These are phyloP conservation scores for Octopus sinensis DNA, from an alignment of 1,140 invertebrate genomes.

Conservation along the genomic window DNA sequence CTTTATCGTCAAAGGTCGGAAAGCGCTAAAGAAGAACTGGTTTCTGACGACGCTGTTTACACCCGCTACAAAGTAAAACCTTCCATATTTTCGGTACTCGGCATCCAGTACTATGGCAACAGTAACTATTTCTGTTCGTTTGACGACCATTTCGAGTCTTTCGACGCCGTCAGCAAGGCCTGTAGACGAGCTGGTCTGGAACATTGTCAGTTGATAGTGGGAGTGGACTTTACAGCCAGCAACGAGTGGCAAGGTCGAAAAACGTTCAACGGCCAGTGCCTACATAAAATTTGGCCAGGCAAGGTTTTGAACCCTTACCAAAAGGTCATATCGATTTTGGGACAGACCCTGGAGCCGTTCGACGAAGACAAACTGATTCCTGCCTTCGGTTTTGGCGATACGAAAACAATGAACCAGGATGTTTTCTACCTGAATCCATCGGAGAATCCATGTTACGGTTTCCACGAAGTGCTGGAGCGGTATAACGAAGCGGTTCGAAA, in stretches of 20 bases:
- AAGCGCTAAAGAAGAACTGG: slow-evolving; percentile 20
- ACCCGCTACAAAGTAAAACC: slow-evolving; percentile 30
- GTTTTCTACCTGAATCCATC: slow-evolving; percentile 56
- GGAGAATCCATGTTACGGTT: slow-evolving; percentile 50
- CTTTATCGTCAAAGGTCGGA: slow-evolving; percentile 24
- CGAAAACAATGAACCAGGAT: slow-evolving; percentile 51
- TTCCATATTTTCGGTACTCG: slow-evolving; percentile 45
- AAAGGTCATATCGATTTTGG: slow-evolving; percentile 61
- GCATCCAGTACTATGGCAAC: slow-evolving; percentile 32
- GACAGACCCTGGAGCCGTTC: slow-evolving; percentile 59
- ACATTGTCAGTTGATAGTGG: slow-evolving; percentile 56
- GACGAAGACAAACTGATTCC: slow-evolving; percentile 56
- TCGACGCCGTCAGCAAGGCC: slow-evolving; percentile 52
- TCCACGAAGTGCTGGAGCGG: slow-evolving; percentile 56
- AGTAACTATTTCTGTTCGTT: slow-evolving; percentile 42
- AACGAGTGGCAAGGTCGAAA: slow-evolving; percentile 63
- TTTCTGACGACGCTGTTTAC: neutral
- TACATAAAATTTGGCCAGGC: slow-evolving; percentile 52
- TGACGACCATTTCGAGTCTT: slow-evolving; percentile 49
- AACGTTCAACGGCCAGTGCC: slow-evolving; percentile 56
- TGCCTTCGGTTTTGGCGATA: slow-evolving; percentile 61
- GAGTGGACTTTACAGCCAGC: slow-evolving; percentile 62
- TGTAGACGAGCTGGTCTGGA: slow-evolving; percentile 58
- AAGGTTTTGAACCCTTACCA: slow-evolving; percentile 52
- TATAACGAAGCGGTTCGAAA: slow-evolving; percentile 46